Evolutionary conservation across 2,113 vertebrate species (phyloP).

Genomic region (Scalopus aquaticus): DNA sequence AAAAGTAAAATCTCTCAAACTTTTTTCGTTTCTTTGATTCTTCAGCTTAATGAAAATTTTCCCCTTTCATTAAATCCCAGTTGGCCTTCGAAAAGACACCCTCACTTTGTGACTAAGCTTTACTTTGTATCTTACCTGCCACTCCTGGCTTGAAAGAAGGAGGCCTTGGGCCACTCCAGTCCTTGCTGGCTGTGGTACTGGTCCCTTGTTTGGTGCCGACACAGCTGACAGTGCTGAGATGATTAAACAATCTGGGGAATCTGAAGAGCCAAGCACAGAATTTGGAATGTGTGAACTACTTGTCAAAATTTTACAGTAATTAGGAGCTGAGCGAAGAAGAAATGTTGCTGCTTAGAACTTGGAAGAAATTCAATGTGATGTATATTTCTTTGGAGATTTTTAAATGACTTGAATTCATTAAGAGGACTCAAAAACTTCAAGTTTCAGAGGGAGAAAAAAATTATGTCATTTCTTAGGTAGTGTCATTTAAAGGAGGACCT

Average conservation of each 20-base stretch:
- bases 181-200: neutral
- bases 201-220: neutral
- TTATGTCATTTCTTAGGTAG: neutral
- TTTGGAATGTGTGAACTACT: conserved; percentile 59
- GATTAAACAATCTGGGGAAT: conserved; percentile 59
- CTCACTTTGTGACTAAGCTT: neutral
- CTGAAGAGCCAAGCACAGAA: conserved; percentile 42
- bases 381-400: conserved; percentile 58
- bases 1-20: conserved; percentile 4
- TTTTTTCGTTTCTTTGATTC: conserved; percentile 48
- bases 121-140: neutral
- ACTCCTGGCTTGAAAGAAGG: conserved; percentile 24
- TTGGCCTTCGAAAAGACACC: conserved; percentile 25
- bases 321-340: conserved; percentile 62
- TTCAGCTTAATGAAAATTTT: conserved; percentile 36
- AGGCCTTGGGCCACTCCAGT: neutral
- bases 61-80: conserved; percentile 41
- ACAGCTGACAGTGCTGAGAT: neutral
- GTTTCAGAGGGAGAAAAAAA: neutral
- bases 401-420: conserved; percentile 58
- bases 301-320: conserved; percentile 74
- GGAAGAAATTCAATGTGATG: conserved; percentile 51
- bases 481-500: neutral
- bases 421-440: neutral
- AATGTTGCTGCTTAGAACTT: conserved; percentile 61